These are phyloP conservation scores for Zoanthus sansibaricus DNA, from an alignment of 92 coral and sea anemone genomes.

Conservation along the genomic window DNA sequence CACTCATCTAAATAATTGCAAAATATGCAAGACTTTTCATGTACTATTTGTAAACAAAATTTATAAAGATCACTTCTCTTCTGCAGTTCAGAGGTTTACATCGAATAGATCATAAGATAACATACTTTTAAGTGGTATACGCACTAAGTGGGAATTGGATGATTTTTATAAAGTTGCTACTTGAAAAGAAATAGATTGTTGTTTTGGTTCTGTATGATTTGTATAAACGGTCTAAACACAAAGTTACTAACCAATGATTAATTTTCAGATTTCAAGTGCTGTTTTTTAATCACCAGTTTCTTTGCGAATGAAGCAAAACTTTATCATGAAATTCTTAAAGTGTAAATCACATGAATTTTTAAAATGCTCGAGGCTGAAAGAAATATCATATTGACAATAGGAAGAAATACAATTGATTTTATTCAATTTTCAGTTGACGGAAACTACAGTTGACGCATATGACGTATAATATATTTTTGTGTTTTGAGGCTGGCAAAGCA, in stretches of 20 bases:
- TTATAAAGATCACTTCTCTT: constrained; percentile 17
- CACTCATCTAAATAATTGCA: constrained; percentile 1
- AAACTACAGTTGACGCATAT: no score
- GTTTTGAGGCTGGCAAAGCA: constrained; percentile 41
- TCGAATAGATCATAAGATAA: background rate
- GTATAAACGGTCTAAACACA: constrained; percentile 5
- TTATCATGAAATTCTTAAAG: constrained; percentile 1
- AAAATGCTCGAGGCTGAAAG: background rate
- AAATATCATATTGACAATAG: background rate
- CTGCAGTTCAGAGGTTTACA: background rate
- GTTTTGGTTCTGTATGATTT: background rate
- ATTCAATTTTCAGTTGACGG: background rate
- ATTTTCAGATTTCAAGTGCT: constrained; percentile 6
- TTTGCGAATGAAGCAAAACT: background rate
- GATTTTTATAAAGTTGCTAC: background rate
- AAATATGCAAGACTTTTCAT: constrained; percentile 29
- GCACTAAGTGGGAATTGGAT: background rate
- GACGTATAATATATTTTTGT: background rate
- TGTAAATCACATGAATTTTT: background rate
- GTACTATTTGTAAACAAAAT: constrained; percentile 33
- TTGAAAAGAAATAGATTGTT: background rate
- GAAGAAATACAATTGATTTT: background rate
- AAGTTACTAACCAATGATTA: background rate
- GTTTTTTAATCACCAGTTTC: background rate
- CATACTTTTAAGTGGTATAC: background rate